Base-by-base conservation (phyloP, 2,113 vertebrate species). In the Heliornis fulica region DNA sequence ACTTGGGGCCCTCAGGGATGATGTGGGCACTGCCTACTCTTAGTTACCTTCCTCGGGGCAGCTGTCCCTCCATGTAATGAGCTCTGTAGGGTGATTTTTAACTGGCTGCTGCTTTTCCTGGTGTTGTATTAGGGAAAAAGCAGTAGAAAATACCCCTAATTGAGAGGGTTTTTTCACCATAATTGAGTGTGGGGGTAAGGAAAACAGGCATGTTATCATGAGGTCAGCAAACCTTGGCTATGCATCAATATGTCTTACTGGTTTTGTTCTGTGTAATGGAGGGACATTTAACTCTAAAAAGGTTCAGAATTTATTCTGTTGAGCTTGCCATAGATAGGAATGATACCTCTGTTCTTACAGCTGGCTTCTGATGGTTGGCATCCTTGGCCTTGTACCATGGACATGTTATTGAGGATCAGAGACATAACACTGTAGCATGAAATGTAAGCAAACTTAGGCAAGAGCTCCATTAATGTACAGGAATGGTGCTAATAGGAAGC, bases 1-100 rank as follows among this genome's bases (percentile, higher is more conserved):
- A 3, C 54, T 17, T 25, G 12, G 10, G 54, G 46, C 1, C 3
- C 53, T 28, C 1, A 1, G 43, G 41, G 40, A 5, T 0, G 1
- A 11, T 8, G 46, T 10, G 11, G 29, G 45, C 14, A 9, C 43
- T 70, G 50, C 26, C 59, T 25, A 1, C 28, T 34, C 9, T 41
- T 7, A 4, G 2, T 36, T 17, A 7, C 46, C 28, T 34, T 34
- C 26, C 11, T 34, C 15, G 45, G 54, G 25, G 11, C 16, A 19
- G 25, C 41, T 19, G 2, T 21, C 36, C 18, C 12, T 70, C 3
- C 4, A 1, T n/a, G 53, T 69, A 17, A 65, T 31, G 59, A 48
- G 79, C 60, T 66, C 53, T 0, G 0, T 3, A 25, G 40, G 13
- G 34, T 21, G 17, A 2, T 28, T 56, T 41, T 61, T n/a, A 25